These are phyloP conservation scores for Xanthorhoe designata DNA, from an alignment of 2,888 invertebrate species.

Conservation along the genomic window DNA sequence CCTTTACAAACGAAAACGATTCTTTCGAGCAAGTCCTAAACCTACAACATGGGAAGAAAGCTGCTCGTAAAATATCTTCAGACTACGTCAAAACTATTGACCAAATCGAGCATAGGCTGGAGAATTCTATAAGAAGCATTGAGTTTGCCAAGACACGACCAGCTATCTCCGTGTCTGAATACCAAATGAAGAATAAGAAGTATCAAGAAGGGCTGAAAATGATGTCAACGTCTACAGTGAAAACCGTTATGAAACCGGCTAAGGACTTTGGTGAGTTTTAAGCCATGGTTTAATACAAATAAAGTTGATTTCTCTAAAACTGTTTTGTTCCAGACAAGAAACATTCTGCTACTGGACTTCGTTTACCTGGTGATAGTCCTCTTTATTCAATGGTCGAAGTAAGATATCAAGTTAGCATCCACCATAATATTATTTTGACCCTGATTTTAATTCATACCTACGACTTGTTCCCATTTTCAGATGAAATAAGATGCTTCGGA, in stretches of 20 bases:
- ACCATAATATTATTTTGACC: background rate
- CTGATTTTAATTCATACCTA: background rate
- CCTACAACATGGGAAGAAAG: constrained; percentile 64
- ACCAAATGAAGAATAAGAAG: constrained; percentile 62
- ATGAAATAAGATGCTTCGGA: constrained; percentile 6
- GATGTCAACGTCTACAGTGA: constrained; percentile 18
- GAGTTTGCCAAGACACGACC: constrained; percentile 69
- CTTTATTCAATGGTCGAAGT: constrained; percentile 51
- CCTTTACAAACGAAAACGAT: constrained; percentile 44
- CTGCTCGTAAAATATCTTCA: constrained; percentile 68
- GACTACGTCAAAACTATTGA: constrained; percentile 72
- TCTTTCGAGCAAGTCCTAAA: constrained; percentile 60
- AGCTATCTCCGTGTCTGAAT: constrained; percentile 61
- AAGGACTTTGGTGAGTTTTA: constrained; percentile 32
- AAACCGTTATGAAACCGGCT: constrained; percentile 30
- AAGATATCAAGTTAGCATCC: constrained; percentile 21
- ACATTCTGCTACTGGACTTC: constrained; percentile 43
- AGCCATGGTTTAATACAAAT: background rate
- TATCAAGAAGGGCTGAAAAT: constrained; percentile 47
- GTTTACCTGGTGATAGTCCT: constrained; percentile 59
- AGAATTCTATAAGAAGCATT: constrained; percentile 62
- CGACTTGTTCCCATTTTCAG: constrained; percentile 8
- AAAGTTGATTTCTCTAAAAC: background rate
- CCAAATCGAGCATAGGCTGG: constrained; percentile 53
- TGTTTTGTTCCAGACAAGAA: constrained; percentile 24